Evolutionary conservation across 2,113 vertebrate genomes (phyloP).

Genomic region (Dicerorhinus sumatrensis): DNA sequence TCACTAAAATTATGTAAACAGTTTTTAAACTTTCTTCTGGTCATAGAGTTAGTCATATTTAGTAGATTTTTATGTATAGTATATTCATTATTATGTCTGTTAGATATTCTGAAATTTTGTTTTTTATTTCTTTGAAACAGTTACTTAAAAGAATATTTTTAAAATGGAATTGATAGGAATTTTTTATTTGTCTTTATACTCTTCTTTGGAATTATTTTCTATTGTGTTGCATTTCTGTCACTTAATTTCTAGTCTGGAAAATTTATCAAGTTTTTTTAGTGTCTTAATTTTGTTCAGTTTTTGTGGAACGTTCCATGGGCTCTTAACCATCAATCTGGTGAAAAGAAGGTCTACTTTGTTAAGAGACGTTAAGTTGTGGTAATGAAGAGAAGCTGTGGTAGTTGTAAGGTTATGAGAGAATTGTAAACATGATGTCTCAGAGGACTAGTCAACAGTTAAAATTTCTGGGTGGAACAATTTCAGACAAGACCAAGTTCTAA

Average conservation of each 20-base stretch:
- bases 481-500: background rate
- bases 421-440: background rate
- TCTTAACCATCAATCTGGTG: background rate
- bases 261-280: background rate
- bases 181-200: background rate
- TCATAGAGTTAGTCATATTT: background rate
- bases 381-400: background rate
- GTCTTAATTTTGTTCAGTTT: background rate
- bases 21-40: background rate
- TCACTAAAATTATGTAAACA: conserved; percentile 1
- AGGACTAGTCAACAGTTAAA: background rate
- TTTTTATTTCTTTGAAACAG: background rate
- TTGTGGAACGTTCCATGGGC: background rate
- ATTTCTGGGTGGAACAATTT: background rate
- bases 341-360: background rate
- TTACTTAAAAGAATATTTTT: background rate
- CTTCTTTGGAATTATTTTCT: background rate
- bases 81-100: background rate
- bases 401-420: background rate
- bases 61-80: background rate
- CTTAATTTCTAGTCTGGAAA: background rate
- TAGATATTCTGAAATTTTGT: background rate
- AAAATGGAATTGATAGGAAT: background rate
- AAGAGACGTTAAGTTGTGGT: background rate
- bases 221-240: background rate